Conservation (phyloP, 2,113 vertebrate genomes). For the Rhineura floridana region DNA sequence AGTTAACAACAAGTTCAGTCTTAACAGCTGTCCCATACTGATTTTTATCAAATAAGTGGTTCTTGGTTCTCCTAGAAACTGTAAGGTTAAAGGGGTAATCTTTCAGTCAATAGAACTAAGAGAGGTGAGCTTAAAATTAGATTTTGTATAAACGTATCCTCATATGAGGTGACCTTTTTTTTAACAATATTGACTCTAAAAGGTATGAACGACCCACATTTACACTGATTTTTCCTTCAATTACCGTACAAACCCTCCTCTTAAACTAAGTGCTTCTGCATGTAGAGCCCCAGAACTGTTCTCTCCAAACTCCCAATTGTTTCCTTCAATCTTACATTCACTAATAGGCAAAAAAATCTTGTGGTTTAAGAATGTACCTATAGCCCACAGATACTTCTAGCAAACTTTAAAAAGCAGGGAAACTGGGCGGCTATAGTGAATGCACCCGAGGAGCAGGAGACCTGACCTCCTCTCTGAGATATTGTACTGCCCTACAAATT, state of each 20-base stretch:
- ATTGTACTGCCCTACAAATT: too few relatives aligned
- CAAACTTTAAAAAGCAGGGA: too few relatives aligned
- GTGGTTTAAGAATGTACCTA: too few relatives aligned
- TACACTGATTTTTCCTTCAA: constrained; percentile 41
- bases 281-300: neutral
- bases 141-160: constrained; percentile 30
- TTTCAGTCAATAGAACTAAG: constrained; percentile 14
- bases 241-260: constrained; percentile 24
- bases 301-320: constrained; percentile 14
- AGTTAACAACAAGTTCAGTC: neutral
- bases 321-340: neutral
- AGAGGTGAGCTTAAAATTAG: constrained; percentile 38
- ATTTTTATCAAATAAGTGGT: neutral
- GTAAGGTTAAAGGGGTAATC: neutral
- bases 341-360: too few relatives aligned
- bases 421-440: too few relatives aligned
- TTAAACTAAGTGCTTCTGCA: neutral
- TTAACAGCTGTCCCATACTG: neutral
- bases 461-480: too few relatives aligned
- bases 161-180: constrained; percentile 26
- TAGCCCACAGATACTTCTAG: too few relatives aligned
- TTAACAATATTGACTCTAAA: constrained; percentile 42
- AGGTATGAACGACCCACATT: constrained; percentile 18
- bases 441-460: too few relatives aligned
- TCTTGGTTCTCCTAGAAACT: constrained; percentile 25